phyloP scores from a whole-genome alignment of 2,888 invertebrate genomes.

The Neelides folsomi region DNA sequence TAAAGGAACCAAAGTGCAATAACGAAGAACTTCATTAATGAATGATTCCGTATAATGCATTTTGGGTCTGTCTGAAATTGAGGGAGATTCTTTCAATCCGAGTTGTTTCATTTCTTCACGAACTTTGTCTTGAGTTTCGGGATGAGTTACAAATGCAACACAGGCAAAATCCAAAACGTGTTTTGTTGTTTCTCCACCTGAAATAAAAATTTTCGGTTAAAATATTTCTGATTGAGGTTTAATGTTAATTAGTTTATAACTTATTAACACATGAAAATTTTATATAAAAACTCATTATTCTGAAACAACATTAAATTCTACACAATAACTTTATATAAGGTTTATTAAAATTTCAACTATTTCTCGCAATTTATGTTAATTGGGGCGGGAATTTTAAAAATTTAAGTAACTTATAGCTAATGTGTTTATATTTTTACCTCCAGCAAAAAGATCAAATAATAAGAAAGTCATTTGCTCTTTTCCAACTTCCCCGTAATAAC shows the following conservation, averaged over 20 bases:
- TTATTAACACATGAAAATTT: no score
- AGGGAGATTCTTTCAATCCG: conserved; percentile 12
- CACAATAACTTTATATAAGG: no score
- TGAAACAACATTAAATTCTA: no score
- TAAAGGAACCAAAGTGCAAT: conserved; percentile 12
- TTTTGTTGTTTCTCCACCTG: conserved; percentile 9
- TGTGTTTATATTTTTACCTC: no score
- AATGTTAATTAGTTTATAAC: no score
- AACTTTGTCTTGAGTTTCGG: conserved; percentile 13
- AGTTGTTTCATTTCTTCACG: conserved; percentile 15
- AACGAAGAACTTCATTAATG: conserved; percentile 20
- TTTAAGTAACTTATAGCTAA: no score
- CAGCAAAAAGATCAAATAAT: no score
- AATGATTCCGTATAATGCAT: conserved; percentile 23
- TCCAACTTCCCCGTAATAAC: not conserved
- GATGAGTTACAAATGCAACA: not conserved
- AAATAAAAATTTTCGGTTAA: not conserved
- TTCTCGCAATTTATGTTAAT: no score
- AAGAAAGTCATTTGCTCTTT: not conserved
- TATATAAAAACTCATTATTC: no score
- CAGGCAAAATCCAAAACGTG: conserved; percentile 6
- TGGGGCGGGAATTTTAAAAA: no score
- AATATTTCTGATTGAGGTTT: no score
- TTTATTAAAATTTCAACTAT: no score
- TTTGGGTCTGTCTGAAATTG: conserved; percentile 13